A percentile compares a stretch with the other conserved stretches of the same genome.
These are phyloP conservation scores for Zootermopsis nevadensis DNA, from an alignment of 2,888 invertebrate species.

Conservation along the genomic window DNA sequence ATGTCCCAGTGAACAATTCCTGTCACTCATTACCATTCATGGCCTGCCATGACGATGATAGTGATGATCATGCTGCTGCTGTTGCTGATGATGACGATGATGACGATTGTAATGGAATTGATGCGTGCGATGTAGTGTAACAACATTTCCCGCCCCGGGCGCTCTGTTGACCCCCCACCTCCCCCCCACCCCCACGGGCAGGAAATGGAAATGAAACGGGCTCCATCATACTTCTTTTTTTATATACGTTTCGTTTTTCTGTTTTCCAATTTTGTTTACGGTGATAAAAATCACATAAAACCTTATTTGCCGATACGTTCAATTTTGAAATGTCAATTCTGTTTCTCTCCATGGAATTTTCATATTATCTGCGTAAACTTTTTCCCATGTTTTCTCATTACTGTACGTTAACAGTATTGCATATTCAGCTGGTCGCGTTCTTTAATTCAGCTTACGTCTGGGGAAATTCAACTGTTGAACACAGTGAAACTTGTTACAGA, in stretches of 20 bases:
- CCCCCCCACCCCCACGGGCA: no score
- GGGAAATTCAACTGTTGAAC: conserved; percentile 9
- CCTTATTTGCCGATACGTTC: conserved; percentile 41
- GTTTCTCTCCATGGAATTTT: conserved; percentile 28
- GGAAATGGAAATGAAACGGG: conserved; percentile 42
- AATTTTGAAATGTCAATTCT: conserved; percentile 31
- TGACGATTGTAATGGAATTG: conserved; percentile 48
- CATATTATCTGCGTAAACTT: not conserved
- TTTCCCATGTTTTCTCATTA: conserved; percentile 2
- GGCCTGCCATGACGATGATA: not conserved
- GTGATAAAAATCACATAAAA: conserved; percentile 40
- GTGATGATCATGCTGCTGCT: conserved; percentile 6
- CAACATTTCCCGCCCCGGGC: conserved; percentile 28
- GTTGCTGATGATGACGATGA: conserved; percentile 5
- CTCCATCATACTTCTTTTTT: not conserved
- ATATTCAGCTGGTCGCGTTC: not conserved
- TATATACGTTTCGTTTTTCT: not conserved
- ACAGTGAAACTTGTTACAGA: not conserved
- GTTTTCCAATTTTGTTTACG: conserved; percentile 41
- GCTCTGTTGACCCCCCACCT: conserved; percentile 2
- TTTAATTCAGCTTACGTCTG: conserved; percentile 18
- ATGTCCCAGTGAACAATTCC: conserved; percentile 39
- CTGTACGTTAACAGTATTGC: conserved; percentile 13
- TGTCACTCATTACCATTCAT: conserved; percentile 22
- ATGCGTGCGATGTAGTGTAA: conserved; percentile 49